Evolutionary conservation across 2,113 vertebrate genomes (phyloP), one percentile per base, ranked within the genome.

Genomic region (Ctenomys sociabilis): DNA sequence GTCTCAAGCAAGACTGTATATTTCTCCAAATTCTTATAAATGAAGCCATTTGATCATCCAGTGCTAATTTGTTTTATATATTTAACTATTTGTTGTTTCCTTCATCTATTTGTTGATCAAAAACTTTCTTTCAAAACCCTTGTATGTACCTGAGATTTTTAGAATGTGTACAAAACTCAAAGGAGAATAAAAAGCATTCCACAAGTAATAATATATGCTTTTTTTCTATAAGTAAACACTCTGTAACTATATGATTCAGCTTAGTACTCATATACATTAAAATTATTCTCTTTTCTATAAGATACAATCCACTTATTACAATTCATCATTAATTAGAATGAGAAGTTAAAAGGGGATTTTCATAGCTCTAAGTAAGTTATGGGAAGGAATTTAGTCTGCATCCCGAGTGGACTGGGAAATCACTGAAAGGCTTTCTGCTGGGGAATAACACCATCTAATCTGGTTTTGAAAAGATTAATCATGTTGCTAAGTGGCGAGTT

Each of bases 1-100:
- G 16, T 81, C 49, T 95, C 49, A 90, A 84, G 45, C 8, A 92
- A 84, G n/a, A 35, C 19, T 61, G 77, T 66, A 61, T 28, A 63
- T 92, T 90, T 52, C 90, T 90, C 22, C 91, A 88, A 70, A 63
- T 66, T 90, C 37, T 95, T 92, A 91, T 54, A 90, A 37, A 94
- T 84, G 35, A 37, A 75, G 37, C 30, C n/a, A 86, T 91, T 68
- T 49, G 22, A 87, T 26, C 61, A 26, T 72, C 64, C 24, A 19
- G 80, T 64, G 84, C 0, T 92, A 52, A 85, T 88, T 77, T 93
- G 1, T 32, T 83, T 82, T 57, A 85, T 85, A 75, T n/a, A 82
- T 52, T 40, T 82, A 57, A 59, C 35, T 85, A 37, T 87, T 89
- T 95, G 7, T 72, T 89, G 10, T 70, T 90, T 64, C 83, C 24